A percentile compares a stretch with the other conserved stretches of the same genome.
These are phyloP conservation scores for Caenorhabditis japonica DNA, from an alignment of 2,888 invertebrate species.

Conservation along the genomic window DNA sequence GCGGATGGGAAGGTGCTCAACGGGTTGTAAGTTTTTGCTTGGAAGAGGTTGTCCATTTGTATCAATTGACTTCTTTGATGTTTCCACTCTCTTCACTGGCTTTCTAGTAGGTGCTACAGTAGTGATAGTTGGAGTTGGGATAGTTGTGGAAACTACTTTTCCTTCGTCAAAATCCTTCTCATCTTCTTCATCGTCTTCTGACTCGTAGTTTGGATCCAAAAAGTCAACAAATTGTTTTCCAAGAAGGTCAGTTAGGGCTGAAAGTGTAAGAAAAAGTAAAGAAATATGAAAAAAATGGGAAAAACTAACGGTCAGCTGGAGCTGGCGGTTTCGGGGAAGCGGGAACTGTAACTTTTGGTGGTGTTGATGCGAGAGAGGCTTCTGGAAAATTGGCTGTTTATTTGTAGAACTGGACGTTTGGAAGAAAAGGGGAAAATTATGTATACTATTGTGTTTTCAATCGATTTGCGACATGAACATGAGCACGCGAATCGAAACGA, in stretches of 20 bases:
- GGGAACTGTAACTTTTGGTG: constrained; percentile 23
- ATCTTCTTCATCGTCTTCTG: constrained; percentile 59
- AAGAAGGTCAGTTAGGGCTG: constrained; percentile 67
- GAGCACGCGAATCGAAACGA: too few species aligned
- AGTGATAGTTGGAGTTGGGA: background rate
- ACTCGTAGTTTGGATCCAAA: constrained; percentile 67
- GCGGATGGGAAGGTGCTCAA: constrained; percentile 28
- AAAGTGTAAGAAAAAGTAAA: constrained; percentile 14
- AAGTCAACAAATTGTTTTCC: constrained; percentile 70
- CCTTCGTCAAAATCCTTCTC: constrained; percentile 33
- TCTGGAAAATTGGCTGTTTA: constrained; percentile 24
- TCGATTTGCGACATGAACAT: too few species aligned
- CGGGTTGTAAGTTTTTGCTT: constrained; percentile 22
- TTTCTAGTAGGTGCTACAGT: constrained; percentile 1
- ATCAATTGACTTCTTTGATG: constrained; percentile 31
- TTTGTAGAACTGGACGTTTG: too few species aligned
- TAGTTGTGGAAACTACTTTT: background rate
- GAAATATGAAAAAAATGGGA: background rate
- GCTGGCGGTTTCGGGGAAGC: constrained; percentile 23
- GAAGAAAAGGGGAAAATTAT: too few species aligned
- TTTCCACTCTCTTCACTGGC: constrained; percentile 26
- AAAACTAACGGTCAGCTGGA: constrained; percentile 38
- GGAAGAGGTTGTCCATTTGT: constrained; percentile 30
- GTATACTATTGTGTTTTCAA: too few species aligned
- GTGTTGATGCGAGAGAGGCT: constrained; percentile 12